Evolutionary conservation across 2,113 vertebrate genomes (phyloP).

Genomic region (Asarcornis scutulata): DNA sequence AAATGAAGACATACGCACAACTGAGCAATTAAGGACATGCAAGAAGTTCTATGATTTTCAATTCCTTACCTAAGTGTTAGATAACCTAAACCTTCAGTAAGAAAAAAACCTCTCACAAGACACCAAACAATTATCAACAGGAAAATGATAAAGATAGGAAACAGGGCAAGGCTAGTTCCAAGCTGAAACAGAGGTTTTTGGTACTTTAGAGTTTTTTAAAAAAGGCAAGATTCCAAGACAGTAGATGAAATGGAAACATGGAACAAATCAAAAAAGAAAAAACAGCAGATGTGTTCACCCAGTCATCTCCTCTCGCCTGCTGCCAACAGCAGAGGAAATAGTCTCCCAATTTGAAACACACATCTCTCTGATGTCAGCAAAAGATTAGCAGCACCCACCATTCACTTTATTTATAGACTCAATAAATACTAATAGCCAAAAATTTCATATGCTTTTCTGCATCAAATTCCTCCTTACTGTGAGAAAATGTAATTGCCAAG

Average conservation of each 20-base stretch:
- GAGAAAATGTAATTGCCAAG: fast-evolving
- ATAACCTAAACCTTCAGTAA: not conserved
- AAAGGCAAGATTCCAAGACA: not conserved
- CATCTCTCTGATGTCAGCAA: not conserved
- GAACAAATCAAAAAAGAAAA: not conserved
- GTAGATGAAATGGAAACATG: not conserved
- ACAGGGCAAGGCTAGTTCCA: not conserved
- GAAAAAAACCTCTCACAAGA: not conserved
- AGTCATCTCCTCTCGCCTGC: not conserved
- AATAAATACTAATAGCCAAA: not conserved
- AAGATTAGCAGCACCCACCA: not conserved
- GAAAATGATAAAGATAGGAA: not conserved
- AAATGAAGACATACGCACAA: not conserved
- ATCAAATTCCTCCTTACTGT: not conserved
- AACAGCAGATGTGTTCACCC: not conserved
- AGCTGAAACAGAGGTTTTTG: not conserved
- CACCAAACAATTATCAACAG: not conserved
- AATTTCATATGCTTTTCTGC: not conserved
- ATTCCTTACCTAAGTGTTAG: not conserved
- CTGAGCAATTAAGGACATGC: not conserved
- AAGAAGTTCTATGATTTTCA: not conserved
- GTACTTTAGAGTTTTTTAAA: not conserved
- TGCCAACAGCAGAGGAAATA: not conserved
- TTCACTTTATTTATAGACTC: not conserved
- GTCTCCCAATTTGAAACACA: not conserved